Evolutionary conservation across 2,888 invertebrate species (phyloP).

Genomic region (Ephialtes manifestator): DNA sequence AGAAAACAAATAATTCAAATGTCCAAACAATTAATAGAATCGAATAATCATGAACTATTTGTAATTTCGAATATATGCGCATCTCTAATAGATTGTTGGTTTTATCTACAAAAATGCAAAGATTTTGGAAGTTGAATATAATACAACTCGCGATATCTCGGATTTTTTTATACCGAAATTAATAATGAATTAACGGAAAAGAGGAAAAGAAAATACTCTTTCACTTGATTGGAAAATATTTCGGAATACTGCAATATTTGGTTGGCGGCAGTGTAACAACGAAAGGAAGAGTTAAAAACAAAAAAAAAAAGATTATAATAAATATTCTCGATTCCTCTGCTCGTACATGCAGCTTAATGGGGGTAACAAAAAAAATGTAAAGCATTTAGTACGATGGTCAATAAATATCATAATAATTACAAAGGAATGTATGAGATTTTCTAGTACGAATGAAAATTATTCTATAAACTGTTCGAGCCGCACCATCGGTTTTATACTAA

Average conservation of each 20-base stretch:
- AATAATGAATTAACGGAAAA: slow-evolving; percentile 7
- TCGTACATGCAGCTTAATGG: slow-evolving; percentile 2
- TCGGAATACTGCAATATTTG: slow-evolving; percentile 76
- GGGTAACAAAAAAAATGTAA: slow-evolving; percentile 44
- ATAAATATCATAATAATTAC: slow-evolving; percentile 59
- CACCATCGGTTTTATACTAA: slow-evolving; percentile 33
- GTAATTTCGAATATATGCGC: not conserved
- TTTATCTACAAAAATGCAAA: slow-evolving; percentile 2
- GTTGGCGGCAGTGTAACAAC: slow-evolving; percentile 77
- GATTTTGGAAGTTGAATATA: slow-evolving; percentile 12
- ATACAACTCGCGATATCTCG: not conserved
- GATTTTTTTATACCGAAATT: not conserved
- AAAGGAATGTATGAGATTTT: slow-evolving; percentile 74
- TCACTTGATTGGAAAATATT: slow-evolving; percentile 48
- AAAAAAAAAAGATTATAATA: slow-evolving; percentile 17
- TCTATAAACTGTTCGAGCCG: slow-evolving; percentile 1
- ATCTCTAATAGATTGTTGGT: not conserved
- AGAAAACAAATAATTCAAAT: no score
- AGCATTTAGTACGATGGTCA: slow-evolving; percentile 37
- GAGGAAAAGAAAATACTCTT: slow-evolving; percentile 59
- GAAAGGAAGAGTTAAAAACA: slow-evolving; percentile 50
- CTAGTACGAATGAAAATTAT: slow-evolving; percentile 30
- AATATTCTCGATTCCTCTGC: slow-evolving; percentile 41
- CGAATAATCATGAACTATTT: not conserved
- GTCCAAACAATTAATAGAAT: not conserved